These are phyloP conservation scores for Datnioides undecimradiatus DNA, from an alignment of 2,113 vertebrate species.

Conservation along the genomic window DNA sequence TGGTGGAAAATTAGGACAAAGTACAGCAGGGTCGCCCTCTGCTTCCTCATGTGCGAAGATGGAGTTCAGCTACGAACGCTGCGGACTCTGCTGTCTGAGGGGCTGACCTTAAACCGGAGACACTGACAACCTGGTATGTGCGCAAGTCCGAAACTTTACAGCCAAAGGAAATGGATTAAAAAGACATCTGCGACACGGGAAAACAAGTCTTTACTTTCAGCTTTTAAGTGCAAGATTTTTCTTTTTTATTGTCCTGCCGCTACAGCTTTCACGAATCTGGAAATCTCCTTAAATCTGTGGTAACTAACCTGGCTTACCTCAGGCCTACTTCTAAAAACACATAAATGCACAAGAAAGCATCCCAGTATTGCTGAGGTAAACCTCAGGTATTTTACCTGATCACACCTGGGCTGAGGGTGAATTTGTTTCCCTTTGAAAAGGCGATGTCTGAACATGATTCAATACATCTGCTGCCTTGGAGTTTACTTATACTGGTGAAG, in stretches of 20 bases:
- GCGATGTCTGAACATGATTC: constrained; percentile 1
- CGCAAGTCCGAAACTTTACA: constrained; percentile 29
- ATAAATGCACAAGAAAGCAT: not conserved
- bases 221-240: constrained; percentile 7
- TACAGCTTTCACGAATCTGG: not conserved
- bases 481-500: constrained; percentile 4
- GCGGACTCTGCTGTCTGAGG: constrained; percentile 2
- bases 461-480: not conserved
- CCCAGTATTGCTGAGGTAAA: not conserved
- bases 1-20: constrained; percentile 67
- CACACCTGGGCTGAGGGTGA: constrained; percentile 10
- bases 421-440: constrained; percentile 12
- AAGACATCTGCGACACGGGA: not conserved
- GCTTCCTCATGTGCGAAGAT: constrained; percentile 30
- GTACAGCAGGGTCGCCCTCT: constrained; percentile 28
- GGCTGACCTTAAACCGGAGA: constrained; percentile 45
- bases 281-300: not conserved
- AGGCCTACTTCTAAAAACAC: constrained; percentile 17
- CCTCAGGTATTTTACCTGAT: constrained; percentile 22
- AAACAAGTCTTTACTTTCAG: constrained; percentile 14
- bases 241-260: not conserved
- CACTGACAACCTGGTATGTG: constrained; percentile 35
- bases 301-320: not conserved
- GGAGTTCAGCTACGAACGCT: not conserved
- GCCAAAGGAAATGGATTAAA: constrained; percentile 32